Base-by-base conservation (phyloP, 2,113 vertebrate species). In the Calyptomena viridis region DNA sequence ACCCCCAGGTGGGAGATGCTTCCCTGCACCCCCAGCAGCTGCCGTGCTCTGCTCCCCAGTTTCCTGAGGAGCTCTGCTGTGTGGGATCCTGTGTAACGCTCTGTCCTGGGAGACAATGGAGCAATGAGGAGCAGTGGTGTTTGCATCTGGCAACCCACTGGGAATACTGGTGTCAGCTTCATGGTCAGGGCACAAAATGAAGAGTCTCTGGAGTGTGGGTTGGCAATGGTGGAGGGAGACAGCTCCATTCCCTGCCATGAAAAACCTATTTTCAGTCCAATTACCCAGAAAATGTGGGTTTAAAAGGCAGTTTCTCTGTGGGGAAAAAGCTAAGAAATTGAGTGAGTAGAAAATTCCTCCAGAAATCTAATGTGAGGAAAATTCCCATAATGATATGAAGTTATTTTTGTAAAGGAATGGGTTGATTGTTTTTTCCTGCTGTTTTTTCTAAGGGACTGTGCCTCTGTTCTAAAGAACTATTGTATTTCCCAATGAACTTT, bases 191-290 rank as follows among this genome's bases (percentile, higher is more conserved):
- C 71, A 71, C 40, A 60, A 64, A 49, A 17, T 28, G 67, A 68
- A 39, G 84, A 56, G 64, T 47, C 90, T 76, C 75, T 85, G 49
- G 52, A 47, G 31, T 59, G 47, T 59, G 39, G 74, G 56, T 44
- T 90, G 89, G 74, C 87, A 85, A n/a, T 74, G 49, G 50, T 16
- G 19, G 53, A 63, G n/a, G 56, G 22, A 72, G 44, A 77, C 35
- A 87, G 47, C 39, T 90, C 47, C 4, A 2, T 82, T 78, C 56
- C 64, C 56, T 87, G 80, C 78, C 69, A 40, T 24, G n/a, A 59
- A 87, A 94, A 96, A 79, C 20, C 59, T 47, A 87, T 94, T 96
- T 91, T 62, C 90, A 72, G 47, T 91, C 90, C 90, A 89, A 82
- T 91, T 95, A 94, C 52, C 42, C 62, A 78, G 74, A 83, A 96